Evolutionary conservation across 2,888 invertebrate genomes (phyloP), one percentile per base, ranked within the genome.

Genomic region (Eurytoma californica): DNA sequence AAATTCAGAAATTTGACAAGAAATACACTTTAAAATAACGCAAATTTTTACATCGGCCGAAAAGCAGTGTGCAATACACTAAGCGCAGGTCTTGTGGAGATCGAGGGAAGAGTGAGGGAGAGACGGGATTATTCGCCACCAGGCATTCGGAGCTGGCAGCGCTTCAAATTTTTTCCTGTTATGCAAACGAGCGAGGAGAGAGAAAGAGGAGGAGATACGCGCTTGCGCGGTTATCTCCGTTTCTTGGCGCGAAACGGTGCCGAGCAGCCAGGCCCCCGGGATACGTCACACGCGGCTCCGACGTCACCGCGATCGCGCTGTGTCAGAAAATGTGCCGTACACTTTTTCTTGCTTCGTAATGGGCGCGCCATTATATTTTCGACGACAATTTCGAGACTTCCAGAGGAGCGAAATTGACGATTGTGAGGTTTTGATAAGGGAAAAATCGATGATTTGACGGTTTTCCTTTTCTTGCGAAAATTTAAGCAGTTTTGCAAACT

Each of bases 261-360:
- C 3, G 30, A 18, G 61, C 20, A 49, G 77, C 47, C 77, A 66
- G 72, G 77, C 77, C 77, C 72, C 77, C 77, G 14, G 24, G 39
- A 47, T 18, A 60, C 65, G 60, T 73, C 63, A 63, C 24, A 14
- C 24, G 3, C n/a, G n/a, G 13, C 18, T 39, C 7, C 28, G 58
- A 14, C 18, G 58, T 51, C n/a, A 63, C 13, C 28, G 61, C 16
- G 13, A 28, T 28, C 3, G 16, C 24, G 28, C 16, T 28, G 20
- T 20, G 24, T 12, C 24, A 28, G 4, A 4, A 3, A 3, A 39
- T 4, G 39, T 39, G 3, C 39, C 39, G 4, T 39, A 7, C 7
- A 39, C 7, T 39, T 39, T 39, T 39, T 39, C 7, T 39, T 2
- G 24, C 24, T 24, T 24, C 1, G 24, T 24, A 24, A 24, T 24